A percentile compares a stretch with the other conserved stretches of the same genome.
Evolutionary conservation across 2,113 vertebrate species (phyloP).

Genomic region (Pitta sordida): DNA sequence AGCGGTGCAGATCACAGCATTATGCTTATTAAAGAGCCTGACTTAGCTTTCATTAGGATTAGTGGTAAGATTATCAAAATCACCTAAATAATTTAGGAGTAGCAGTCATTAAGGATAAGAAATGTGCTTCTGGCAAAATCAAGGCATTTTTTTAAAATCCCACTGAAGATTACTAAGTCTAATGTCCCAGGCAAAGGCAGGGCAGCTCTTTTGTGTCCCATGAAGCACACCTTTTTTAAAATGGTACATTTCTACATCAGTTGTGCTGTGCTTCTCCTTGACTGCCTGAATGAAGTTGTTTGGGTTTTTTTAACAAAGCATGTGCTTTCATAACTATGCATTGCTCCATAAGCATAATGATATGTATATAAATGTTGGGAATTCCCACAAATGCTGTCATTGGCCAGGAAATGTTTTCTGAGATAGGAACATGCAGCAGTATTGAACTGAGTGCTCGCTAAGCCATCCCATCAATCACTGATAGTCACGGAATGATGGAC

Average conservation of each 20-base stretch:
- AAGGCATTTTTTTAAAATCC: neutral
- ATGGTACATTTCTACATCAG: neutral
- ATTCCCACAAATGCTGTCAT: neutral
- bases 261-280: neutral
- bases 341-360: neutral
- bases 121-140: neutral
- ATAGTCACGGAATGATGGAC: accelerated
- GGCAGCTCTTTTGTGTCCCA: neutral
- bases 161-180: neutral
- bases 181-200: neutral
- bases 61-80: neutral
- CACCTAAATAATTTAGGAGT: conserved; percentile 24
- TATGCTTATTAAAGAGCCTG: neutral
- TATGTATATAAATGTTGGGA: neutral
- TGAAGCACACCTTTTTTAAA: neutral
- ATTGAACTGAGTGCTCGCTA: neutral
- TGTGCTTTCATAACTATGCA: neutral
- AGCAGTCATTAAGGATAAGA: neutral
- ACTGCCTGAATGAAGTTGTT: neutral
- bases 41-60: neutral
- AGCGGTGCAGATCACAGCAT: neutral
- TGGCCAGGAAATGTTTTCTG: neutral
- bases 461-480: neutral
- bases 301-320: neutral
- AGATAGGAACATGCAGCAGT: accelerated